Evolutionary conservation across 2,888 invertebrate species (phyloP).

Genomic region (Campoplex nolae): DNA sequence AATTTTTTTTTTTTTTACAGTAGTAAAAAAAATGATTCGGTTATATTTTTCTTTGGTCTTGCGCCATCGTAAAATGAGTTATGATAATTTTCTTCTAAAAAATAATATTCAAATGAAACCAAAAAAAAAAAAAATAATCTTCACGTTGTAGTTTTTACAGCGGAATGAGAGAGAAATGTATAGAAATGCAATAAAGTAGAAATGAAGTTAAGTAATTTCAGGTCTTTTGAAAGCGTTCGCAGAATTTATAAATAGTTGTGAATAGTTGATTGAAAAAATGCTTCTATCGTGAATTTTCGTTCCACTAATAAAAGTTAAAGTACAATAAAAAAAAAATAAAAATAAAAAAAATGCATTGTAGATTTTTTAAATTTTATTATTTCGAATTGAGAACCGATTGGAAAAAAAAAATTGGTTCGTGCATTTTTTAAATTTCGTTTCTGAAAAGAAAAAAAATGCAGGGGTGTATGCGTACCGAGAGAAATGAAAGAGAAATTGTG

Average conservation of each 20-base stretch:
- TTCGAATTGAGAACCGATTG: no score
- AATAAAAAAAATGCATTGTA: not conserved
- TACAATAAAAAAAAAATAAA: no score
- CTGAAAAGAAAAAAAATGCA: no score
- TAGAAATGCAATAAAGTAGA: not conserved
- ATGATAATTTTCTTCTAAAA: no score
- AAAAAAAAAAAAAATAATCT: not conserved
- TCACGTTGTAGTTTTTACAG: not conserved
- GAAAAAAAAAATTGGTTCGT: not conserved
- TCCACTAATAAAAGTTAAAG: not conserved
- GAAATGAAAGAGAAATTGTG: not conserved
- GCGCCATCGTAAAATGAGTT: no score
- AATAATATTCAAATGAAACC: no score
- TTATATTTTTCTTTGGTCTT: no score
- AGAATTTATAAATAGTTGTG: not conserved
- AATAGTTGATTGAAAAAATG: no score
- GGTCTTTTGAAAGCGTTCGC: not conserved
- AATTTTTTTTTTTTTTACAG: no score
- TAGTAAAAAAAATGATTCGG: no score
- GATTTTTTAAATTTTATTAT: no score
- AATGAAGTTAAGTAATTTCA: not conserved
- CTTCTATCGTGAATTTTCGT: not conserved
- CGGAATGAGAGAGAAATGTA: not conserved
- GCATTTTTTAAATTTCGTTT: no score
- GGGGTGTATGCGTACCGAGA: not conserved